phyloP scores from a whole-genome alignment of 1,140 invertebrate species.

The Drosophila setifemur region DNA sequence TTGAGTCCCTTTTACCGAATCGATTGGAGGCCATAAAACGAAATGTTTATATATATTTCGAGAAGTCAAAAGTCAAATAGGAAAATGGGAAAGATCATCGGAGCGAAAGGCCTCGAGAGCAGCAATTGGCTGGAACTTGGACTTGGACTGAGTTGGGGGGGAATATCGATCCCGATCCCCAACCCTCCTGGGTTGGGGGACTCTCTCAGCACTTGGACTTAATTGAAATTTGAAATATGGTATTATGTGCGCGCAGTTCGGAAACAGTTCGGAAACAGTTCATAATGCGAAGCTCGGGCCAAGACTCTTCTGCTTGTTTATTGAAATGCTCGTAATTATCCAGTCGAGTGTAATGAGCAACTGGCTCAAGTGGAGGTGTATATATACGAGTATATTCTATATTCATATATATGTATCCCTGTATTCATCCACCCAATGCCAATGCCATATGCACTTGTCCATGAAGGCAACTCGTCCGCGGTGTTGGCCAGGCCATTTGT shows the following conservation, averaged over 20 bases:
- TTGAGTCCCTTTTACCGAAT: conserved; percentile 67
- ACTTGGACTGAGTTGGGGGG: too few relatives aligned
- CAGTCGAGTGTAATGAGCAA: conserved; percentile 76
- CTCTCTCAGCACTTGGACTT: conserved; percentile 81
- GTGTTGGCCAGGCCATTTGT: conserved; percentile 6
- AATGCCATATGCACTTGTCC: conserved; percentile 51
- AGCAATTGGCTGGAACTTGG: conserved; percentile 57
- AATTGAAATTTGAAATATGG: conserved; percentile 82
- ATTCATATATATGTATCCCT: too few relatives aligned
- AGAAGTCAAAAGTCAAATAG: conserved; percentile 78
- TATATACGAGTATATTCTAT: too few relatives aligned
- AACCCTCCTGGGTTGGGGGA: conserved; percentile 1
- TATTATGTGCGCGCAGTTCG: conserved; percentile 77
- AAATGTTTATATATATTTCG: conserved; percentile 78
- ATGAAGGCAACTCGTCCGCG: conserved; percentile 38
- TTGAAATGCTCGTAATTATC: conserved; percentile 73
- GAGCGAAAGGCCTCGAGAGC: conserved; percentile 7
- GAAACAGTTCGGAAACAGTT: conserved; percentile 76
- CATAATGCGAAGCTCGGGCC: conserved; percentile 62
- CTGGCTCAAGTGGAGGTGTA: conserved; percentile 63
- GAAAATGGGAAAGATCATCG: conserved; percentile 56
- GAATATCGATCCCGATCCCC: neutral
- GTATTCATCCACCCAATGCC: conserved; percentile 25
- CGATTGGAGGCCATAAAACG: conserved; percentile 72
- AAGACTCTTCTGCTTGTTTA: conserved; percentile 62